Conservation (phyloP, 1,140 invertebrate genomes). For the Drosophila nebulosa region DNA sequence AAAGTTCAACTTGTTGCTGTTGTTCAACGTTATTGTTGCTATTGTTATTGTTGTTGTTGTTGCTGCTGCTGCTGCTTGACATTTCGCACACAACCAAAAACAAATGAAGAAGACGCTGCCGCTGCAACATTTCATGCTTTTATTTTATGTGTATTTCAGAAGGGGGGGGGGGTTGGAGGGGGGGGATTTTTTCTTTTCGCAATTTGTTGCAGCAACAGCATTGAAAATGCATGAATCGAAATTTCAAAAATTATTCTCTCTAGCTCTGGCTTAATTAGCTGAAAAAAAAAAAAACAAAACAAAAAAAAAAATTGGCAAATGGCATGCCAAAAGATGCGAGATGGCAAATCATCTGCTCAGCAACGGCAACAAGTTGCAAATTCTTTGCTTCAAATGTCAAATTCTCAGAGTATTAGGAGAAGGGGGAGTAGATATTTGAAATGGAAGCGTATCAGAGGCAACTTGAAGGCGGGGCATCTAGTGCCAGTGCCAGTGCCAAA, state of each 20-base stretch:
- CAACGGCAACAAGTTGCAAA: slow-evolving; percentile 31
- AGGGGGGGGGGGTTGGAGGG: too few species aligned
- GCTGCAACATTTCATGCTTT: slow-evolving; percentile 53
- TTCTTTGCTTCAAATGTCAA: slow-evolving; percentile 67
- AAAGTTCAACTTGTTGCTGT: slow-evolving; percentile 71
- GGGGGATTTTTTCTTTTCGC: slow-evolving; percentile 31
- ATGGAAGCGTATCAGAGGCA: neutral
- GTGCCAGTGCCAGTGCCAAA: too few species aligned
- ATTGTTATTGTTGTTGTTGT: slow-evolving; percentile 51
- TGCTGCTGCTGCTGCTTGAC: slow-evolving; percentile 63
- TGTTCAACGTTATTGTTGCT: slow-evolving; percentile 40
- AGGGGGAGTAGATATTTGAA: neutral
- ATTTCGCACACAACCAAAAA: slow-evolving; percentile 52
- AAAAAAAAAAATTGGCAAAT: neutral
- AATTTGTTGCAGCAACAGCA: slow-evolving; percentile 52
- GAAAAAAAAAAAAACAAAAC: neutral
- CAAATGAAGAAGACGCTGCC: slow-evolving; percentile 34
- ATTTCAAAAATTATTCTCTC: slow-evolving; percentile 20
- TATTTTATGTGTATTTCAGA: slow-evolving; percentile 32
- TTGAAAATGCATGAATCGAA: slow-evolving; percentile 18
- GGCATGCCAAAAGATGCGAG: slow-evolving; percentile 6
- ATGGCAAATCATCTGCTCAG: slow-evolving; percentile 23
- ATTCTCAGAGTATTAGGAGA: neutral
- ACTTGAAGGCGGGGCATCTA: neutral
- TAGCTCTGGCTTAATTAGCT: slow-evolving; percentile 45